phyloP scores from a whole-genome alignment of 2,113 vertebrate genomes.

The Toxotes jaculatrix region DNA sequence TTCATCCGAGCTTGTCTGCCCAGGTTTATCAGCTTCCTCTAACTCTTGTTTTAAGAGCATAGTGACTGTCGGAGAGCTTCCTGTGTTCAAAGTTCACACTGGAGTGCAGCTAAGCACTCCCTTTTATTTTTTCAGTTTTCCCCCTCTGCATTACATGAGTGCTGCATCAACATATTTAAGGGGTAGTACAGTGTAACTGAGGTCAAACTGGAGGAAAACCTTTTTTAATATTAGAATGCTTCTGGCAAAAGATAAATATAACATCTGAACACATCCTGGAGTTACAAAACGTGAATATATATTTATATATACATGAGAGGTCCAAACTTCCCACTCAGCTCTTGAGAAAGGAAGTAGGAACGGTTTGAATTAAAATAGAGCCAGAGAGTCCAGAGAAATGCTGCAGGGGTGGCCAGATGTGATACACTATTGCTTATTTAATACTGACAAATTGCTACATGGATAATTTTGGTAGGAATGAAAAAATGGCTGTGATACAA shows the following conservation, averaged over 20 bases:
- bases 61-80: constrained; percentile 19
- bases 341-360: constrained; percentile 20
- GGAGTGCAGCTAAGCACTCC: constrained; percentile 19
- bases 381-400: constrained; percentile 7
- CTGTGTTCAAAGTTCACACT: constrained; percentile 11
- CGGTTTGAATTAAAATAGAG: constrained; percentile 34
- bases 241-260: constrained; percentile 42
- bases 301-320: not conserved
- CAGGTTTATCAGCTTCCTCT: constrained; percentile 52
- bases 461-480: not conserved
- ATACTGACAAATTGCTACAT: not conserved
- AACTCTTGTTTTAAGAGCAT: constrained; percentile 34
- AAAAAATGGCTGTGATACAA: not conserved
- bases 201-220: constrained; percentile 39
- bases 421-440: constrained; percentile 30
- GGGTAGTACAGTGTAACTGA: constrained; percentile 14
- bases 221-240: constrained; percentile 48
- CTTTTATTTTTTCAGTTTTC: not conserved
- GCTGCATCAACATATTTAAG: constrained; percentile 52
- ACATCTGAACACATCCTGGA: constrained; percentile 30
- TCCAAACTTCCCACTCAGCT: constrained; percentile 53
- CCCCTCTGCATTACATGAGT: constrained; percentile 36
- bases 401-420: constrained; percentile 33
- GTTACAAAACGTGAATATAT: constrained; percentile 22
- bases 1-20: constrained; percentile 45